These are phyloP conservation scores for Chaenogobius annularis DNA, from an alignment of 2,113 vertebrate genomes.

Conservation along the genomic window DNA sequence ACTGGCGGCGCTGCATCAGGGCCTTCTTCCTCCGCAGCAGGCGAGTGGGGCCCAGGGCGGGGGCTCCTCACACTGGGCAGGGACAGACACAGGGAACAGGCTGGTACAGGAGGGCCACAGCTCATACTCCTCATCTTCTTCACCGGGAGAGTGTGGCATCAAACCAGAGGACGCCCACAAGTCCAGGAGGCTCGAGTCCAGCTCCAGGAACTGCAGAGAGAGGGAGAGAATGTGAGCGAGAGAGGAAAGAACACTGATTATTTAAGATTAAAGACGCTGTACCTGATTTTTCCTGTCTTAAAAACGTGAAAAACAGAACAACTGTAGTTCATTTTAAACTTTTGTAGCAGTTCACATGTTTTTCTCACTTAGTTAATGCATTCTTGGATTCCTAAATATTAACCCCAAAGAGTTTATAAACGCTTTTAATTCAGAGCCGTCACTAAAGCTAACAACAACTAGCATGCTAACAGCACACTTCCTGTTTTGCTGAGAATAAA, in stretches of 20 bases:
- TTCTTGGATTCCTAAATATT: too few relatives aligned
- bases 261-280: too few relatives aligned
- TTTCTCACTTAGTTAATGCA: too few relatives aligned
- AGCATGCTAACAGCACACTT: too few relatives aligned
- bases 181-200: slow-evolving; percentile 66
- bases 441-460: too few relatives aligned
- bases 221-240: neutral
- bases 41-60: slow-evolving; percentile 26
- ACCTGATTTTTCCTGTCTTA: too few relatives aligned
- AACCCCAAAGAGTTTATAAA: too few relatives aligned
- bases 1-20: slow-evolving; percentile 54
- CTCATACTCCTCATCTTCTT: neutral
- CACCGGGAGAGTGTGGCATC: slow-evolving; percentile 19
- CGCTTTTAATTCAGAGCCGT: too few relatives aligned
- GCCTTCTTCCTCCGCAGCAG: slow-evolving; percentile 75
- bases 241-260: neutral
- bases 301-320: too few relatives aligned
- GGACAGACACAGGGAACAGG: slow-evolving; percentile 47
- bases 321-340: too few relatives aligned
- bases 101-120: slow-evolving; percentile 73
- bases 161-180: slow-evolving; percentile 68
- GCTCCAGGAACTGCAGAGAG: slow-evolving; percentile 51
- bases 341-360: too few relatives aligned
- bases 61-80: slow-evolving; percentile 2
- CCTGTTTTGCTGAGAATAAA: too few relatives aligned